Evolutionary conservation across 2,797 vertebrate species (phyloP).

Genomic region (Todus mexicanus): DNA sequence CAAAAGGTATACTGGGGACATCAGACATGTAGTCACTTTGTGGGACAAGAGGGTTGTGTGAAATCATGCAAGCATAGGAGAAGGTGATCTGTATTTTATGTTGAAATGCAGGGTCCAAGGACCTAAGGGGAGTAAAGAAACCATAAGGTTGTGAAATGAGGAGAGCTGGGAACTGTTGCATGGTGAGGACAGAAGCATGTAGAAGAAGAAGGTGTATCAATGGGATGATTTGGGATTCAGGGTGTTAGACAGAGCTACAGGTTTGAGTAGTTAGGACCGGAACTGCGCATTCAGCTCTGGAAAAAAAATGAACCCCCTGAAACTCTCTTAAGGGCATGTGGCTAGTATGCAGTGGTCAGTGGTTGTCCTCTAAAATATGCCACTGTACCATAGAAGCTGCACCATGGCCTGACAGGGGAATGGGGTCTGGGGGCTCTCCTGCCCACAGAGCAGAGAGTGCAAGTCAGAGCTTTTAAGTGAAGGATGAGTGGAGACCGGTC

Average conservation of each 20-base stretch:
- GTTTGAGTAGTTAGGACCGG: not conserved
- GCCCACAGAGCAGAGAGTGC: not conserved
- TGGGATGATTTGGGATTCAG: not conserved
- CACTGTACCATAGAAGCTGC: not conserved
- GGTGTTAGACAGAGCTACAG: not conserved
- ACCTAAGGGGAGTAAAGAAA: not conserved
- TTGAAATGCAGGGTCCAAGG: not conserved
- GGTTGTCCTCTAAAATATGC: not conserved
- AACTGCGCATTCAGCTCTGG: not conserved
- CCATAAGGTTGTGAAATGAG: not conserved
- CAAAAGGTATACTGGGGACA: not conserved
- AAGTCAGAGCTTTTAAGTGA: not conserved
- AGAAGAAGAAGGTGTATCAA: not conserved
- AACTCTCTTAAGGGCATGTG: not conserved
- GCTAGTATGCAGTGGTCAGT: not conserved
- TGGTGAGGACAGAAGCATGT: not conserved
- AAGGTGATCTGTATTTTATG: not conserved
- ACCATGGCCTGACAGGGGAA: not conserved
- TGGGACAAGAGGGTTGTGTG: not conserved
- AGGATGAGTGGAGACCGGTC: not conserved
- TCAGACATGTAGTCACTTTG: rapidly evolving
- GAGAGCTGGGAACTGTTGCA: not conserved
- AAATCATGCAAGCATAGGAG: not conserved
- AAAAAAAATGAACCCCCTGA: not conserved
- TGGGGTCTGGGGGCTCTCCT: not conserved